A percentile compares a stretch with the other conserved stretches of the same genome.
Evolutionary conservation across 2,113 vertebrate genomes (phyloP).

Genomic region (Stercorarius parasiticus): DNA sequence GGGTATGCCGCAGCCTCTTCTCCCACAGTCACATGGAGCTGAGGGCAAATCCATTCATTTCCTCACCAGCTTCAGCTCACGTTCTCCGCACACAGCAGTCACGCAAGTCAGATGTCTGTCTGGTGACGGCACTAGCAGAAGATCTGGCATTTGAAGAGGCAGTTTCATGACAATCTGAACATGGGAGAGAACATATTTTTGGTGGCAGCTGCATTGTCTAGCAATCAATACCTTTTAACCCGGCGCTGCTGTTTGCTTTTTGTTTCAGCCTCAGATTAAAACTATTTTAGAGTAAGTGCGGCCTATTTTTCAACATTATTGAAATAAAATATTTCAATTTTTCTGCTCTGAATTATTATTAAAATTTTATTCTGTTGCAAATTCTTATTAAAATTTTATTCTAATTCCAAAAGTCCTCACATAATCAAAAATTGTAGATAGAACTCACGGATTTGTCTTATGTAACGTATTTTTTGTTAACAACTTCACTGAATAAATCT

Average conservation of each 20-base stretch:
- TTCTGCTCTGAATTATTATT: background rate
- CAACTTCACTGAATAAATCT: background rate
- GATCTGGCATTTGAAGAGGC: background rate
- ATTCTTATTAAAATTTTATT: background rate
- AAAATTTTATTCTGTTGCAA: background rate
- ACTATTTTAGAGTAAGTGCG: background rate
- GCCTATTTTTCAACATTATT: background rate
- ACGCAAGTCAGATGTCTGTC: fast-evolving
- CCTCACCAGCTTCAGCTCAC: fast-evolving
- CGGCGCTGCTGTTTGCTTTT: background rate
- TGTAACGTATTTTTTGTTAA: background rate
- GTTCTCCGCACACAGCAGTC: fast-evolving
- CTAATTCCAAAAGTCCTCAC: background rate
- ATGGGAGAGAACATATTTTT: background rate
- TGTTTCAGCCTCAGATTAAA: background rate
- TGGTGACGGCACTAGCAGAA: fast-evolving
- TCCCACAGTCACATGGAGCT: background rate
- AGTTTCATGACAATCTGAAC: background rate
- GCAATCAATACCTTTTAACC: background rate
- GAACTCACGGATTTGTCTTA: background rate
- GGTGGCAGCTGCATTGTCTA: fast-evolving
- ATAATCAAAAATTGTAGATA: background rate
- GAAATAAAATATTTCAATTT: background rate
- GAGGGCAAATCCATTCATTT: background rate
- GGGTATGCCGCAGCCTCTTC: fast-evolving